Base-by-base conservation (phyloP, 2,888 invertebrate genomes). In the Bibio marci region DNA sequence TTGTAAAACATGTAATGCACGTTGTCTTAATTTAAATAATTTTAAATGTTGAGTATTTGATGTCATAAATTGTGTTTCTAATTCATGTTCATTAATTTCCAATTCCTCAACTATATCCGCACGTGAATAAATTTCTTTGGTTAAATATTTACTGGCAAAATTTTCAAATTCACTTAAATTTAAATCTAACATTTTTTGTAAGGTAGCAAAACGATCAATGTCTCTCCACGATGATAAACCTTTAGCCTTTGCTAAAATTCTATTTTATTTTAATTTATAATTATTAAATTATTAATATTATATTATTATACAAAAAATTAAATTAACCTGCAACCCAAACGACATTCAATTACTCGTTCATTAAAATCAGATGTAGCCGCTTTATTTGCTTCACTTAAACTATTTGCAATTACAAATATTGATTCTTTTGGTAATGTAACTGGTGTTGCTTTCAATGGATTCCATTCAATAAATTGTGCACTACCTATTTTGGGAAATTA, bases 321-420 rank as follows among this genome's bases (percentile, higher is more conserved):
- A n/a, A n/a, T n/a, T 53, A 54, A 88, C 75, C 76, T 85, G 75
- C 44, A 80, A n/a, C 87, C 91, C 18, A 95, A 59, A 39, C 90
- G 74, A 53, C 97, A 97, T 65, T 98, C 97, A 28, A 86, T 80
- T 1, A 98, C 98, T 39, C 98, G 67, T 46, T 79, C 76, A 62
- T 98, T 99, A 59, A 75, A 98, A 59, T 91, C 80, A 28, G 74
- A 72, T 0, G 87, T 85, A 12, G 92, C 87, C 10, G 95, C 97
- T 67, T 98, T 98, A 61, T 97, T 94, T 46, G 83, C 76, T 57
- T 80, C 79, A 0, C 76, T 77, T 45, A 86, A 63, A 56, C 90
- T 88, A 59, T 98, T 91, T 30, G 90, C 86, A 41, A 99, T 85
- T 2, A 97, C 88, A 63, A 98, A 97, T 26, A 78, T 76, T 12